Base-by-base conservation (phyloP, 2,113 vertebrate species). In the Ammodytes dubius region DNA sequence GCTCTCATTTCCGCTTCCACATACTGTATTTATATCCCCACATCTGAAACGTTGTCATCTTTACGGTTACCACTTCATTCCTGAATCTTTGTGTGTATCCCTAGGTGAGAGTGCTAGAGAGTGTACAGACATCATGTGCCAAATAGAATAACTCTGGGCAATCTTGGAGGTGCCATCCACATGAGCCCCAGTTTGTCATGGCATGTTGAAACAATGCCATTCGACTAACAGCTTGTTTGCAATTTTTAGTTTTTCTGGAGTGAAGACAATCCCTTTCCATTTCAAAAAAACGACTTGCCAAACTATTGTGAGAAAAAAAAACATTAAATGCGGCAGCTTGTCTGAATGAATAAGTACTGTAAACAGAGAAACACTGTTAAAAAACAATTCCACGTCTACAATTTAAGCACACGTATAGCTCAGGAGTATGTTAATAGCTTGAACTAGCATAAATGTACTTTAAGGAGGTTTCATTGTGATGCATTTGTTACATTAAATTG, bases 151-250 rank as follows among this genome's bases (percentile, higher is more conserved):
- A 84, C 52, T 83, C 8, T 10, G 19, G 42, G 58, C 46, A 35
- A 60, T 81, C 77, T 56, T 45, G 35, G 61, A 69, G 72, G 52
- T 11, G 2, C 43, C 46, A 37, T 58, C 54, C 47, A 43, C 61
- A 64, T 3, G 50, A 66, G 79, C 49, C 50, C 35, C 37, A 6
- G 58, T 76, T 74, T 87, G 54, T 71, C 75, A 57, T 53, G 47
- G 67, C 52, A 47, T 12, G n/a, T 35, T 84, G 84, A 76, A 79
- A 77, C 49, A 37, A 45, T 50, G 56, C 50, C 73, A 60, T 73
- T 35, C 50, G 27, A n/a, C 59, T 43, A 54, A 72, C 59, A 64
- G 74, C 57, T 53, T 72, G 77, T 72, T 84, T 60, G 11, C 8
- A 77, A 27, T 47, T 58, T 27, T 63, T 7, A 47, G 49, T 58